phyloP scores from a whole-genome alignment of 2,888 invertebrate species.

The Caenorhabditis uteleia region DNA sequence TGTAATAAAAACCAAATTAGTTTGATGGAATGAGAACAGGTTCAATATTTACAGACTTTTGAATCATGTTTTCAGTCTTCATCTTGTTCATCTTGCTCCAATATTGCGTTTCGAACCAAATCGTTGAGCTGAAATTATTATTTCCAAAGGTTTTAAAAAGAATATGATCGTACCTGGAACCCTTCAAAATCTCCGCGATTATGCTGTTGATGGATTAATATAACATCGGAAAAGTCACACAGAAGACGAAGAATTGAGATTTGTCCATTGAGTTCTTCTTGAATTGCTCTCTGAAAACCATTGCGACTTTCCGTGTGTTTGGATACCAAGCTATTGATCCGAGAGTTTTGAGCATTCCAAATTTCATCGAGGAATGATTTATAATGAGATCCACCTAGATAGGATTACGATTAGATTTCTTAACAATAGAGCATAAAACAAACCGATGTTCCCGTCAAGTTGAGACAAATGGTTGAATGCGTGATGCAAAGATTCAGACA shows the following conservation, averaged over 20 bases:
- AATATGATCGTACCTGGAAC: neutral
- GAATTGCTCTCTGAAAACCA: conserved; percentile 1
- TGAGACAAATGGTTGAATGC: conserved; percentile 31
- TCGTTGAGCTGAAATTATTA: neutral
- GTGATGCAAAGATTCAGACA: conserved; percentile 32
- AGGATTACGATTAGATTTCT: neutral
- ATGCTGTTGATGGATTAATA: conserved; percentile 2
- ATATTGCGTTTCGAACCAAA: neutral
- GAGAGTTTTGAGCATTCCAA: conserved; percentile 15
- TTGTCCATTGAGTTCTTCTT: conserved; percentile 25
- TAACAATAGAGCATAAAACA: conserved; percentile 1
- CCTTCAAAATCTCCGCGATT: neutral
- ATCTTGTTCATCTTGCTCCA: conserved; percentile 22
- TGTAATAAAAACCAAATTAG: too few relatives aligned
- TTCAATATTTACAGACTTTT: too few relatives aligned
- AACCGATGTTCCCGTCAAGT: conserved; percentile 23
- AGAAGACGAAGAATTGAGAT: conserved; percentile 17
- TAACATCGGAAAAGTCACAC: conserved; percentile 14
- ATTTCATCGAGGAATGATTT: conserved; percentile 20
- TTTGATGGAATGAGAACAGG: too few relatives aligned
- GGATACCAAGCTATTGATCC: conserved; percentile 5
- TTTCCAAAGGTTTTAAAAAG: neutral
- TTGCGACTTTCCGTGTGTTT: conserved; percentile 2
- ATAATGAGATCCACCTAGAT: conserved; percentile 19
- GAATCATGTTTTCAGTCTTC: too few relatives aligned